Base-by-base conservation (phyloP, 2,888 invertebrate species). In the Xylocampa areola region DNA sequence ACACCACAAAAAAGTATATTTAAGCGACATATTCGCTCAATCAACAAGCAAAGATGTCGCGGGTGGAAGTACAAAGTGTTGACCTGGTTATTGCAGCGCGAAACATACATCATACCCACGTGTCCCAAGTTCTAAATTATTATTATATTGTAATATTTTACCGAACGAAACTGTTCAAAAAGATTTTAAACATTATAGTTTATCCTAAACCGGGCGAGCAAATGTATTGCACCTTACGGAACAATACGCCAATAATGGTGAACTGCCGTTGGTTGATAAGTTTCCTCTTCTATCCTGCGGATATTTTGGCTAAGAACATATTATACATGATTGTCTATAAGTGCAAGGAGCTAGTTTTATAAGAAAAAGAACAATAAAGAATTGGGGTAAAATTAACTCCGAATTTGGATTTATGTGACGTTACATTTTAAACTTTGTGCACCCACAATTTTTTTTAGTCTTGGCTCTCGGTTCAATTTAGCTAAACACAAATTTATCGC, bases 11-110 rank as follows among this genome's bases (percentile, higher is more conserved):
- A n/a, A n/a, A n/a, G n/a, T n/a, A n/a, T n/a, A n/a, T n/a, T n/a
- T n/a, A n/a, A 50, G 44, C n/a, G n/a, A 29, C 14, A 50, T 41
- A 47, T 47, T 45, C 51, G 41, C 32, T 33, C 29, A 64, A 36
- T 62, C 45, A 47, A 68, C 36, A 63, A 51, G 33, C 36, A 43
- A 33, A 52, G 43, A 70, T 70, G 64, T 65, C 65, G 48, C 57
- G 39, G 33, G 49, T 45, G 32, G 43, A 43, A 43, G 36, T 48
- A 47, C n/a, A n/a, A n/a, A n/a, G 32, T 37, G 63, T n/a, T 49
- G 52, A 64, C 57, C 57, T 23, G 33, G 44, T 70, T 70, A 57
- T 48, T 52, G 50, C 36, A 64, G 70, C 71, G 51, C 47, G 33
- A 52, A 47, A 47, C 57, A 52, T 62, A 43, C 30, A 14, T 32